Evolutionary conservation across 2,888 invertebrate species (phyloP), one percentile per base, ranked within the genome.

Genomic region (Oscheius onirici): DNA sequence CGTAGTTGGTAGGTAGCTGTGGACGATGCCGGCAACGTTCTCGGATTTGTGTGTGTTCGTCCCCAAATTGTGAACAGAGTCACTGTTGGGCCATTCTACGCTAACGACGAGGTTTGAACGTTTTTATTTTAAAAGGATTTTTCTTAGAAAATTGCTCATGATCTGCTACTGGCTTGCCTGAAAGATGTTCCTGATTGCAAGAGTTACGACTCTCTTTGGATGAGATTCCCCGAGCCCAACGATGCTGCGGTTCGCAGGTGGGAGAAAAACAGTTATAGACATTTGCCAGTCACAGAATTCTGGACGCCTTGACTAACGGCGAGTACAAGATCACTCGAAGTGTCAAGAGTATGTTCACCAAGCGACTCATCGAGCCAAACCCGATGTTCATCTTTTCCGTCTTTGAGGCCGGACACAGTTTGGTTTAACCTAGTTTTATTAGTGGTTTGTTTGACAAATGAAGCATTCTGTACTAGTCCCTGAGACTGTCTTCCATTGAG

Each of bases 81-180:
- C 15, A 63, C 49, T 49, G 49, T 63, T n/a, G 63, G 63, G n/a
- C 63, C 63, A 24, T 63, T 63, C 28, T 63, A 63, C 26, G 63
- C 63, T 17, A 20, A 60, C 22, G 20, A 60, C 22, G 22, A 43
- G 60, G 60, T 20, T 24, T 26, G n/a, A 5, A 57, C 28, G 3
- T 8, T 28, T 13, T 28, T 34, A 3, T 13, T 17, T 3, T 57
- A 28, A 15, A 57, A 34, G n/a, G 3, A 6, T 6, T 52, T 10
- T 57, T n/a, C n/a, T 57, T 28, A 57, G 57, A n/a, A 58, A n/a
- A 40, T 58, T 13, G 58, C 58, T 10, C 58, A 58, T 41, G 58
- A 58, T 58, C 41, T 58, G 2, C 40, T 58, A 2, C 17, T 41
- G 17, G 13, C 40, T 1, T 58, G 58, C 20, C 17, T 58, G 17